phyloP scores from a whole-genome alignment of 2,888 invertebrate species.

The Oligia latruncula region DNA sequence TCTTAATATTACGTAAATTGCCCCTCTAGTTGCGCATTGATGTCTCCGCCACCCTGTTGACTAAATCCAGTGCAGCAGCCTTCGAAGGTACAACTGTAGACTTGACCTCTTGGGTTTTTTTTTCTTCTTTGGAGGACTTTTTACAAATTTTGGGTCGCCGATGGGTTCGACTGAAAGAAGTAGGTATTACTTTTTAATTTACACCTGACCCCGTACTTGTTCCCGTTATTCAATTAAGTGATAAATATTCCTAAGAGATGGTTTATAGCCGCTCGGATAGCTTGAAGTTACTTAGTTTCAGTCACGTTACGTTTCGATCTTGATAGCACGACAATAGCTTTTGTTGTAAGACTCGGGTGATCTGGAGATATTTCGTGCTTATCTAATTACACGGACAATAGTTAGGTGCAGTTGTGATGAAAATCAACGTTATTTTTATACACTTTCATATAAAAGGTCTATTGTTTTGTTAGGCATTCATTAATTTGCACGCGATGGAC shows the following conservation, averaged over 20 bases:
- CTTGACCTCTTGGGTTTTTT: no score
- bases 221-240: slow-evolving; percentile 41
- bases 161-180: not conserved
- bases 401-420: slow-evolving; percentile 45
- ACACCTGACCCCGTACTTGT: not conserved
- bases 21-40: not conserved
- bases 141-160: not conserved
- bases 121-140: not conserved
- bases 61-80: not conserved
- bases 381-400: slow-evolving; percentile 63
- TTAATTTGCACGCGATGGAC: slow-evolving; percentile 26
- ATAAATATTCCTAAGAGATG: slow-evolving; percentile 25
- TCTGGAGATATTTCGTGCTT: slow-evolving; percentile 60
- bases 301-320: slow-evolving; percentile 68
- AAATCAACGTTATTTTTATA: slow-evolving; percentile 52
- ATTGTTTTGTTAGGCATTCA: slow-evolving; percentile 45
- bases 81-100: not conserved
- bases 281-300: slow-evolving; percentile 36
- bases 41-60: not conserved
- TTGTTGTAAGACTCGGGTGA: slow-evolving; percentile 68
- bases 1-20: no score
- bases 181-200: not conserved
- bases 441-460: slow-evolving; percentile 49
- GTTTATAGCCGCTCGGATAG: slow-evolving; percentile 27
- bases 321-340: slow-evolving; percentile 76